Percentiles rank a stretch among this genome's conserved stretches.
These are phyloP conservation scores for Hafferia zeledoni DNA, from an alignment of 2,797 vertebrate genomes.

Conservation along the genomic window DNA sequence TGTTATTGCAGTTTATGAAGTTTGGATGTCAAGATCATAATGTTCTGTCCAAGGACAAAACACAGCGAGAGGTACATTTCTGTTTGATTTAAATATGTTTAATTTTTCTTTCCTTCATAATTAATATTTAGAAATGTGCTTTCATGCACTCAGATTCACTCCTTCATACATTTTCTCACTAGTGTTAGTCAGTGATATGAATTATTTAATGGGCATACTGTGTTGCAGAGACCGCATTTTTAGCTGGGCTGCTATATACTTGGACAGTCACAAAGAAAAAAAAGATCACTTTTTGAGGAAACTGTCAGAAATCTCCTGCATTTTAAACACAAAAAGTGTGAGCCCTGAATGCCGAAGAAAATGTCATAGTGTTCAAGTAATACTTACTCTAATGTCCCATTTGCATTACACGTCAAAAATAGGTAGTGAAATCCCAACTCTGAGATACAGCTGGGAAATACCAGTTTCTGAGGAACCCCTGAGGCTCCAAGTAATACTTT, in stretches of 20 bases:
- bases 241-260: neutral
- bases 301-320: neutral
- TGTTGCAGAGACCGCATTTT: neutral
- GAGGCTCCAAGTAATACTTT: neutral
- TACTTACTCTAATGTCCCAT: neutral
- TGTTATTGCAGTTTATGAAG: neutral
- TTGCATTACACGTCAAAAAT: neutral
- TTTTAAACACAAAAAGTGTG: neutral
- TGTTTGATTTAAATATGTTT: neutral
- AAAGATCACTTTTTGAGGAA: neutral
- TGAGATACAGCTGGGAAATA: neutral
- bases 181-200: neutral
- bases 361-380: neutral
- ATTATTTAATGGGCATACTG: neutral
- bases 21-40: neutral
- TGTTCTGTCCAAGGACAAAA: neutral
- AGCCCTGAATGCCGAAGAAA: neutral
- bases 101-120: neutral
- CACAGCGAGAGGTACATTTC: neutral
- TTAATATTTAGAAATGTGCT: conserved; percentile 2
- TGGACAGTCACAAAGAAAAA: neutral
- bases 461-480: neutral
- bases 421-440: neutral
- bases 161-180: neutral
- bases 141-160: neutral